A percentile compares a stretch with the other conserved stretches of the same genome.
Conservation (phyloP, 1,140 invertebrate genomes). For the Cydia splendana region DNA sequence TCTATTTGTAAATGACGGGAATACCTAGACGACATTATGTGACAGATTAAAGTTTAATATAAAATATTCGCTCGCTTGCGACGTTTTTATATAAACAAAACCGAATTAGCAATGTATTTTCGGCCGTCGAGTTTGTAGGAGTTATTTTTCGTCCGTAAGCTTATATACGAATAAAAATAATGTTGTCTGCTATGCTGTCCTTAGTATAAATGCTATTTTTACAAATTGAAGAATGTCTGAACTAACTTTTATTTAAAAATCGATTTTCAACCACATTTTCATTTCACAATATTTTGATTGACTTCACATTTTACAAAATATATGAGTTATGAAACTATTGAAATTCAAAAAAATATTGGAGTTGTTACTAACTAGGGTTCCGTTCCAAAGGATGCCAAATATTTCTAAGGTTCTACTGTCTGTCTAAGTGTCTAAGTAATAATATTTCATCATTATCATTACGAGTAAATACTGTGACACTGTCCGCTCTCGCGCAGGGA, state of each 20-base stretch:
- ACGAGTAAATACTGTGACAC: neutral
- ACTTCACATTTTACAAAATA: no score
- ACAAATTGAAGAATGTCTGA: neutral
- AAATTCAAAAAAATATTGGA: no score
- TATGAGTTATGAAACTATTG: no score
- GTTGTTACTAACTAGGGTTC: no score
- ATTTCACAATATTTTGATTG: no score
- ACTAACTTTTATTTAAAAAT: no score
- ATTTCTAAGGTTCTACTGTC: no score
- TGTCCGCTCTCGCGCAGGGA: constrained; percentile 16
- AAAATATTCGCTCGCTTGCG: constrained; percentile 47
- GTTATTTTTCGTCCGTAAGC: neutral
- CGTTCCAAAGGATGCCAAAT: no score
- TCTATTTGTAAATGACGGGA: constrained; percentile 47
- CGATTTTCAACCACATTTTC: no score
- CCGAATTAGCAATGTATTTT: constrained; percentile 25
- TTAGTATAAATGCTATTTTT: neutral
- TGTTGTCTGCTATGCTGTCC: neutral
- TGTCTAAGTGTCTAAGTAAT: no score
- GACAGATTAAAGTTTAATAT: constrained; percentile 51
- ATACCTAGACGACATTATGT: constrained; percentile 55
- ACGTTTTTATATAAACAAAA: constrained; percentile 12
- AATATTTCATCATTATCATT: neutral
- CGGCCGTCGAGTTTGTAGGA: neutral
- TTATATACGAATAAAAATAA: neutral